A percentile compares a stretch with the other conserved stretches of the same genome.
Evolutionary conservation across 2,113 vertebrate genomes (phyloP).

Genomic region (Agapornis roseicollis): DNA sequence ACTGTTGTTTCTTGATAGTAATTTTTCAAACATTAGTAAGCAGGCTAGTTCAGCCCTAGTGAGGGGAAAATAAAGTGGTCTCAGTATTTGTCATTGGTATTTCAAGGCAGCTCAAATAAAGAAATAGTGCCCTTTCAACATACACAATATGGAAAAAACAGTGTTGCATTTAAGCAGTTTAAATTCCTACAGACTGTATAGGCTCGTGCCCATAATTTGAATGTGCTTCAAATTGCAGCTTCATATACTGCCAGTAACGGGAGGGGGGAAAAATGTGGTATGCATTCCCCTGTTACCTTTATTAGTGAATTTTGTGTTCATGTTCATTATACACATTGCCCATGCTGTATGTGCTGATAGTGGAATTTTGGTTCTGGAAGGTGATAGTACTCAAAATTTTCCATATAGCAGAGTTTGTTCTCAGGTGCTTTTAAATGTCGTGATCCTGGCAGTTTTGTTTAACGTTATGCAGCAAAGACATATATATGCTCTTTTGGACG

Average conservation of each 20-base stretch:
- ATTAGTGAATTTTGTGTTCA: background rate
- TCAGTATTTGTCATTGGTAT: background rate
- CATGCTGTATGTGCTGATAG: background rate
- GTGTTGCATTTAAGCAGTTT: background rate
- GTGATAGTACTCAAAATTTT: background rate
- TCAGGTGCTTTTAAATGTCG: background rate
- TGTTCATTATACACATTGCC: background rate
- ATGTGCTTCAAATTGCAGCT: background rate
- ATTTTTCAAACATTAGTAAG: background rate
- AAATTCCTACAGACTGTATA: background rate
- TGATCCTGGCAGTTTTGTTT: background rate
- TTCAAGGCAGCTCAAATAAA: background rate
- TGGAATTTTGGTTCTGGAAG: background rate
- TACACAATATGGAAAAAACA: background rate
- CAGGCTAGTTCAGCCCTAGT: background rate
- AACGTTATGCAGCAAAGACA: background rate
- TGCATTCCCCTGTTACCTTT: background rate
- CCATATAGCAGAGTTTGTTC: background rate
- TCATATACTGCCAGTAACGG: background rate
- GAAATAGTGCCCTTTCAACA: background rate
- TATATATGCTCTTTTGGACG: background rate
- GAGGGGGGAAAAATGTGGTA: fast-evolving
- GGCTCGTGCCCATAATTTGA: background rate
- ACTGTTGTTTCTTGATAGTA: background rate
- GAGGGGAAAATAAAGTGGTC: background rate